Evolutionary conservation across 2,113 vertebrate species (phyloP).

Genomic region (Probosciger aterrimus): DNA sequence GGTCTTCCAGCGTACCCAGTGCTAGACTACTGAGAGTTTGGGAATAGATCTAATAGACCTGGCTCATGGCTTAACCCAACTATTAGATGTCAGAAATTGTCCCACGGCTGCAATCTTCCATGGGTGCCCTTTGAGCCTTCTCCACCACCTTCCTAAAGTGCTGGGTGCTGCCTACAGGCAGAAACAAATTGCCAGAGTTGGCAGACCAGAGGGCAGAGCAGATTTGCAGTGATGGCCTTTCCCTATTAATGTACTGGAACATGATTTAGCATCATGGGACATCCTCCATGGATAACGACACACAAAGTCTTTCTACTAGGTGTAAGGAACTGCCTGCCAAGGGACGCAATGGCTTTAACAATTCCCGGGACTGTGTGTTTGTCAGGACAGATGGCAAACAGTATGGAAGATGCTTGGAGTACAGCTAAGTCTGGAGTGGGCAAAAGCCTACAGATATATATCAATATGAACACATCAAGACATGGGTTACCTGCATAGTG

Average conservation of each 20-base stretch:
- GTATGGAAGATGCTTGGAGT: neutral
- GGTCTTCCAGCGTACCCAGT: neutral
- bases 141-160: neutral
- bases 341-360: neutral
- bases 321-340: neutral
- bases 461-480: neutral
- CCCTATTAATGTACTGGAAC: neutral
- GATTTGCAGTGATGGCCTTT: accelerated
- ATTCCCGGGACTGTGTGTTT: neutral
- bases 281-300: accelerated
- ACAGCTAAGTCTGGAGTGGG: neutral
- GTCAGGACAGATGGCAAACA: neutral
- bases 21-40: neutral
- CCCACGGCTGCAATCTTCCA: neutral
- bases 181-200: neutral
- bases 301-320: neutral
- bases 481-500: neutral
- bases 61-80: neutral
- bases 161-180: neutral
- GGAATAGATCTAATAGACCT: neutral
- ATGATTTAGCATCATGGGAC: neutral
- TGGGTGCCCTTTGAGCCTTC: neutral
- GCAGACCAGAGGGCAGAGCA: neutral
- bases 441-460: neutral
- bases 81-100: neutral